Base-by-base conservation (phyloP, 2,113 vertebrate genomes). In the Chionomys nivalis region DNA sequence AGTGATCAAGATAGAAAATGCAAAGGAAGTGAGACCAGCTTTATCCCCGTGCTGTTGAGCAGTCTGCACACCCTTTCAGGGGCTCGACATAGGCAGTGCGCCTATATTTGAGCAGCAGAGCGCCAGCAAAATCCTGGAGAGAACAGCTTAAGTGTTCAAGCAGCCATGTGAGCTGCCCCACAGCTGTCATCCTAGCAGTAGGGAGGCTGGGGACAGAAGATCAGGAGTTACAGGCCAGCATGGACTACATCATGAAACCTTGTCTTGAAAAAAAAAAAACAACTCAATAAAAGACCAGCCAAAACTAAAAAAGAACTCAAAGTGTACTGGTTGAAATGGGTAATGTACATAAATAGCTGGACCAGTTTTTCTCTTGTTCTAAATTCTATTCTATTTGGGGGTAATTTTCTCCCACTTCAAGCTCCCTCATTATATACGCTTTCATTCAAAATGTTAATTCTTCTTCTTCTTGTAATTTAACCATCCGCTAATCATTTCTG, bases 381-480 rank as follows among this genome's bases (percentile, higher is more conserved):
- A 93, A 96, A 91, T 95, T 93, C 49, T 86, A 87, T 97, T 97
- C 97, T 98, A 90, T 94, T 96, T 97, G 89, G 76, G 61, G 87
- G 96, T 93, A 96, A 91, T 97, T 98, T 96, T 97, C 94, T 97
- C 95, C 95, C 87, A 70, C 94, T 97, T 95, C 91, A 96, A 13
- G 5, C 87, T 93, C 86, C 89, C 87, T 94, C 73, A 55, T 96
- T 90, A 97, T 96, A 95, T 78, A 96, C n/a, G 82, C 72, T 93
- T 95, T 97, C 90, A 89, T 98, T 98, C 94, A 92, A 97, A 98
- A 93, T 94, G 79, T 96, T 97, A 94, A 96, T 98, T 97, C 93
- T 81, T 85, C 72, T 93, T 92, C 78, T 61, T 96, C 83, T 96
- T 94, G 93, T 96, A 83, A 91, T 93, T 83, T 3, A 10, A 96